Evolutionary conservation across 1,140 invertebrate genomes (phyloP), one percentile per base, ranked within the genome.

Genomic region (Argopecten irradians): DNA sequence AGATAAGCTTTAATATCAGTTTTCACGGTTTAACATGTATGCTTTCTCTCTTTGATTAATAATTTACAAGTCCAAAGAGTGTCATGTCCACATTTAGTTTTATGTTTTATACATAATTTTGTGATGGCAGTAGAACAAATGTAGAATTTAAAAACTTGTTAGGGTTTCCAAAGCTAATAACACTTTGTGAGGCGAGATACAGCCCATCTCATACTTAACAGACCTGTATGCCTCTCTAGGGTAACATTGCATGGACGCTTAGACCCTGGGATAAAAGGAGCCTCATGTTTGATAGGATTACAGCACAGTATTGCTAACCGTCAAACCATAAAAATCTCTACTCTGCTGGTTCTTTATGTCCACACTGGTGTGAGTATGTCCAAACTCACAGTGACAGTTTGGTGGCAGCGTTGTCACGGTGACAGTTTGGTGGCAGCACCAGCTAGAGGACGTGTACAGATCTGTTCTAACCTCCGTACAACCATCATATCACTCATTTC

Each of bases 181-280:
- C 55, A 71, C 55, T 71, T n/a, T 71, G n/a, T 13, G 5, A 71
- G 7, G 22, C 8, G 22, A n/a, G 55, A n/a, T 71, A 28, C 28
- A 71, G 55, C 55, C 5, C 55, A 71, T 71, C 55, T 71, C 55
- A 71, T 71, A 71, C 55, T 71, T 71, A 71, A 71, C 55, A n/a
- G 28, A 28, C 55, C 55, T 71, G 22, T 8, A 71, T 71, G 55
- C 28, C 55, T 71, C 55, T 71, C 55, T 71, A n/a, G 55, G 55
- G 55, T 71, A n/a, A 71, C 55, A 71, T 71, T 71, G 55, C 55
- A n/a, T 71, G 55, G 55, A 71, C 55, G 55, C 43, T 46, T 46
- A 46, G 43, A 11, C 22, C 13, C 55, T 16, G 1, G 55, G 55
- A 71, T 71, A 71, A 71, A 71, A 71, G 55, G 55, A 71, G 22